These are phyloP conservation scores for Petaurus breviceps DNA, from an alignment of 2,113 vertebrate genomes.

Conservation along the genomic window DNA sequence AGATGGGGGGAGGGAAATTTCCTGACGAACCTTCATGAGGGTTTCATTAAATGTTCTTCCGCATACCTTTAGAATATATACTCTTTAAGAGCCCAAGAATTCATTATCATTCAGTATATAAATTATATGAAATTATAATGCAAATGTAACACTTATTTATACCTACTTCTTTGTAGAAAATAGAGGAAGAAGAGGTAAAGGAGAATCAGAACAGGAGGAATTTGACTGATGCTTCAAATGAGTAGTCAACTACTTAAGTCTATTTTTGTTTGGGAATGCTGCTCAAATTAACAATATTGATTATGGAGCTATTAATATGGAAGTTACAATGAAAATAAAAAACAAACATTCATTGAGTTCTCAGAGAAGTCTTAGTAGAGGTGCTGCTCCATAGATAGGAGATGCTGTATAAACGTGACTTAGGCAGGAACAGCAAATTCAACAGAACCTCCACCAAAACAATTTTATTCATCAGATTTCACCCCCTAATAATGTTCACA, in stretches of 20 bases:
- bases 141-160: background rate
- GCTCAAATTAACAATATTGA: background rate
- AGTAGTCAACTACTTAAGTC: background rate
- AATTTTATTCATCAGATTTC: background rate
- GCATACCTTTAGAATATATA: background rate
- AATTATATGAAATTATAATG: constrained; percentile 29
- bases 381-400: background rate
- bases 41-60: constrained; percentile 62
- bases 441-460: background rate
- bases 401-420: background rate
- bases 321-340: constrained; percentile 1
- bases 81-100: constrained; percentile 52
- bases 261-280: constrained; percentile 19
- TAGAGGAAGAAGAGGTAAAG: background rate
- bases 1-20: constrained; percentile 58
- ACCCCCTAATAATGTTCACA: background rate
- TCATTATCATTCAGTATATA: background rate
- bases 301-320: constrained; percentile 20
- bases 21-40: constrained; percentile 68
- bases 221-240: background rate
- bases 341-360: background rate
- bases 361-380: background rate
- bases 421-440: constrained; percentile 1
- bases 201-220: background rate
- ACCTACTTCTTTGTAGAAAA: background rate